These are phyloP conservation scores for Oreohelix idahoensis DNA, from an alignment of 1,140 invertebrate genomes.

Conservation along the genomic window DNA sequence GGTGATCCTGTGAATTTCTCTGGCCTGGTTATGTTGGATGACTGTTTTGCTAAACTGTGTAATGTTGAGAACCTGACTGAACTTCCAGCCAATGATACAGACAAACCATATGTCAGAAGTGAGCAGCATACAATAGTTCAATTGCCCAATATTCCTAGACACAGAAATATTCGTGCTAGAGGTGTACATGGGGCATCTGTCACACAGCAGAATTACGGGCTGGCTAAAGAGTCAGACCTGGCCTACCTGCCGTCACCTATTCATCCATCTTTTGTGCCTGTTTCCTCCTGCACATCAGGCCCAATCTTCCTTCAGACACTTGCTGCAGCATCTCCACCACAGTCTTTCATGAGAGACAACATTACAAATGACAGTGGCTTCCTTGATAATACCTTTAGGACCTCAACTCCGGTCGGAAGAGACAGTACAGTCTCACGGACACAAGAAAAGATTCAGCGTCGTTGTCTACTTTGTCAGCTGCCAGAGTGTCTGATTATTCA, in stretches of 20 bases:
- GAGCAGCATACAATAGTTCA: background rate
- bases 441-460: constrained; percentile 56
- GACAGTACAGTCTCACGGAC: constrained; percentile 10
- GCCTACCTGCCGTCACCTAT: constrained; percentile 23
- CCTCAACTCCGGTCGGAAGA: constrained; percentile 64
- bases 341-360: constrained; percentile 24
- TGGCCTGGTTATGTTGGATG: constrained; percentile 63
- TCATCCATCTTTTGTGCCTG: background rate
- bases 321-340: background rate
- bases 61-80: constrained; percentile 65
- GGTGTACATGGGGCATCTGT: background rate
- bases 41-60: constrained; percentile 69
- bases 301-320: background rate
- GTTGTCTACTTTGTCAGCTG: constrained; percentile 66
- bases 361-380: constrained; percentile 64
- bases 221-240: constrained; percentile 11
- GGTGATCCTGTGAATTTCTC: constrained; percentile 54
- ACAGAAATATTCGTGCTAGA: background rate
- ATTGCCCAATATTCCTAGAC: background rate
- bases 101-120: background rate
- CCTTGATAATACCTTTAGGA: constrained; percentile 66
- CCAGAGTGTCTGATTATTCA: constrained; percentile 71
- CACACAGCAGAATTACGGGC: background rate
- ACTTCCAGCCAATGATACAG: constrained; percentile 38
- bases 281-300: background rate